Evolutionary conservation across 2,797 vertebrate species (phyloP).

Genomic region (Tokudaia tokunoshimensis): DNA sequence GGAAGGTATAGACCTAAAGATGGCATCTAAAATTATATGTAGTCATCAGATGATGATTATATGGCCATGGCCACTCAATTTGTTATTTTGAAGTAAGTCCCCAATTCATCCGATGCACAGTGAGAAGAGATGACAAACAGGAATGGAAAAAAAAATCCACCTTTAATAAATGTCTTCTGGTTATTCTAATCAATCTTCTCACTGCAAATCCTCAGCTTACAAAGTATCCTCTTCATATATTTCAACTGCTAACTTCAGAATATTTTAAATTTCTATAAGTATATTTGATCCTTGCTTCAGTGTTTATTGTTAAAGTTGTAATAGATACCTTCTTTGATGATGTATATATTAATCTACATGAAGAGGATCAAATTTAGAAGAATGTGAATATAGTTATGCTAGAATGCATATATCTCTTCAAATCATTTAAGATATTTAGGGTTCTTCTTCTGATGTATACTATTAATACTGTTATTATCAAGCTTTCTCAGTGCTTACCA

Average conservation of each 20-base stretch:
- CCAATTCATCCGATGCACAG: neutral
- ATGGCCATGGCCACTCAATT: neutral
- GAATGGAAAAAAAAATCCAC: neutral
- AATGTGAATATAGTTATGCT: neutral
- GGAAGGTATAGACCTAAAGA: neutral
- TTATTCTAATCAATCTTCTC: neutral
- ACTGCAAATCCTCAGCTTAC: neutral
- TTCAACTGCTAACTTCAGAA: neutral
- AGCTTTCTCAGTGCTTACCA: neutral
- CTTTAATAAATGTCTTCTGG: neutral
- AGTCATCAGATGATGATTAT: neutral
- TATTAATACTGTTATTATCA: neutral
- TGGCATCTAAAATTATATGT: neutral
- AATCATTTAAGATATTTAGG: neutral
- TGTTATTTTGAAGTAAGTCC: neutral
- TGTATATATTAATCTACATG: slow-evolving; percentile 18
- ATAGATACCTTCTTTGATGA: neutral
- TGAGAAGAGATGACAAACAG: neutral
- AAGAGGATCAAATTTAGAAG: slow-evolving; percentile 6
- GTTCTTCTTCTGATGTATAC: neutral
- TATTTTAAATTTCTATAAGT: neutral
- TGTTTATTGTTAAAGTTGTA: neutral
- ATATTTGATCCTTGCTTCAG: neutral
- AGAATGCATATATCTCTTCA: neutral
- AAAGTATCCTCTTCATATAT: neutral